Conservation (phyloP, 30 jellyfish, hydroid and myxozoan genomes). For the Turritopsis dohrnii region DNA sequence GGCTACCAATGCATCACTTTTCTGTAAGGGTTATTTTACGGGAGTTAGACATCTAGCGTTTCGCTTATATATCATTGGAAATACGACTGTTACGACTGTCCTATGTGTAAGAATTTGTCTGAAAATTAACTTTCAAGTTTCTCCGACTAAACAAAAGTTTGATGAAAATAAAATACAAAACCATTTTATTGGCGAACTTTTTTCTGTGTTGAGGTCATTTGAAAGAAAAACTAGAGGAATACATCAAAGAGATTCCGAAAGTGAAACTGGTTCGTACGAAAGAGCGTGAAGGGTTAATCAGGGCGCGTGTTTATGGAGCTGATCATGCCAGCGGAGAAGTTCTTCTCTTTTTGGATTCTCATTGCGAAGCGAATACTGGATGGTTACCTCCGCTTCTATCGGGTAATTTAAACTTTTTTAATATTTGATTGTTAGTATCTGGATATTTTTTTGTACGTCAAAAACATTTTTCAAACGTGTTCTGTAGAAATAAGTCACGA, state of each 20-base stretch:
- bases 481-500: slow-evolving; percentile 43
- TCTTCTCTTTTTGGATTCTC: slow-evolving; percentile 90
- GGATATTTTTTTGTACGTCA: too few species aligned
- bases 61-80: too few species aligned
- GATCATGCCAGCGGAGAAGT: slow-evolving; percentile 93
- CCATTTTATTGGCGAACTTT: too few species aligned
- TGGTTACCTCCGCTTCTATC: slow-evolving; percentile 97
- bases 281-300: slow-evolving; percentile 91
- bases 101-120: too few species aligned
- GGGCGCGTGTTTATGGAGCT: slow-evolving; percentile 98
- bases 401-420: slow-evolving; percentile 2
- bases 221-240: slow-evolving; percentile 53
- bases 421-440: background rate
- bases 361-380: slow-evolving; percentile 95
- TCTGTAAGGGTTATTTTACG: too few species aligned
- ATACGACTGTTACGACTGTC: background rate
- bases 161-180: too few species aligned
- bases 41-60: too few species aligned
- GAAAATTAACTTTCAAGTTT: too few species aligned
- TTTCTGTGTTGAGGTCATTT: slow-evolving; percentile 50
- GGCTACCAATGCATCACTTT: too few species aligned
- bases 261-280: slow-evolving; percentile 86
- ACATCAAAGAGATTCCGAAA: slow-evolving; percentile 46
- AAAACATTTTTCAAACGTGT: too few species aligned
- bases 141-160: background rate